These are phyloP conservation scores for Myrmophylax atrothorax DNA, from an alignment of 2,113 vertebrate genomes.

Conservation along the genomic window DNA sequence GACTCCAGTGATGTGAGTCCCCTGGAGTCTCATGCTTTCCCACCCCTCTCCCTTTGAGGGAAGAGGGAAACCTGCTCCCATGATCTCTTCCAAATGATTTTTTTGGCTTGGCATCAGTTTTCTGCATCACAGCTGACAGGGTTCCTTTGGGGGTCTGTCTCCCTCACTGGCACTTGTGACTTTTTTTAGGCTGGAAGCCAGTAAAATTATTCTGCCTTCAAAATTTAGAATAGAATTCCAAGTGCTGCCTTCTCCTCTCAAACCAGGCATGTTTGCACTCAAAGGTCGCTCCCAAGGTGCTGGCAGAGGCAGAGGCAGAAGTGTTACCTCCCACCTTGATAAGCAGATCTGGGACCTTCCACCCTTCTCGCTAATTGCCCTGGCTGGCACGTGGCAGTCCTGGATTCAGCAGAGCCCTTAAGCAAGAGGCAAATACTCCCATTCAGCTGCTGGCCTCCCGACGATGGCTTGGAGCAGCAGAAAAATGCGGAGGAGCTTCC, in stretches of 20 bases:
- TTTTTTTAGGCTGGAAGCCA: not conserved
- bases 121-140: not conserved
- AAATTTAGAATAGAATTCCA: not conserved
- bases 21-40: not conserved
- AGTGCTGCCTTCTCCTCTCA: not conserved
- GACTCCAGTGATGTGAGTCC: fast-evolving
- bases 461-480: slow-evolving; percentile 17
- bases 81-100: not conserved
- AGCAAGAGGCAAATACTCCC: slow-evolving; percentile 7
- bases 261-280: not conserved
- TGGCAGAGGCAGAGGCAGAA: not conserved
- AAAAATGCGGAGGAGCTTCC: slow-evolving; percentile 43
- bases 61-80: not conserved
- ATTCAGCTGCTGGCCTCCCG: not conserved
- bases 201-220: not conserved
- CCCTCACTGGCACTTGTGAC: not conserved
- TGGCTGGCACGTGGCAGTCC: not conserved
- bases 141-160: not conserved
- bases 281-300: not conserved
- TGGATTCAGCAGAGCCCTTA: not conserved
- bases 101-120: not conserved
- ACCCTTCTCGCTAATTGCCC: not conserved
- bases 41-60: not conserved
- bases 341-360: not conserved
- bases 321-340: not conserved